A percentile compares a stretch with the other conserved stretches of the same genome.
phyloP scores from a whole-genome alignment of 2,113 vertebrate genomes.

The Aleadryas rufinucha region DNA sequence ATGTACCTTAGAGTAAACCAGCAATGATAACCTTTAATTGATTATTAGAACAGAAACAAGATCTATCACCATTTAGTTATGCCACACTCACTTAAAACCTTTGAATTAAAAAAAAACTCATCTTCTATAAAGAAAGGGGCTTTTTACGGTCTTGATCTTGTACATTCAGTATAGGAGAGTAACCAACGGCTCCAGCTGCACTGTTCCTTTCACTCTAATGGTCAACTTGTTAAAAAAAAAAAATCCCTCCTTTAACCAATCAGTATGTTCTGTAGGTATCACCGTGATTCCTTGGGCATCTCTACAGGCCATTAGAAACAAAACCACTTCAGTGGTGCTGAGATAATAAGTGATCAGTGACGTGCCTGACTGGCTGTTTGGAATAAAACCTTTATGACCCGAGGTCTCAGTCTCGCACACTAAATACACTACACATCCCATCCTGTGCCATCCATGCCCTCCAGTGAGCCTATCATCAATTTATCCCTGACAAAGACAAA shows the following conservation, averaged over 20 bases:
- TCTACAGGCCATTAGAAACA: not conserved
- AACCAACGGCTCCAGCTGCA: not conserved
- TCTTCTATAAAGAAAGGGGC: not conserved
- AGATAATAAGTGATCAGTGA: not conserved
- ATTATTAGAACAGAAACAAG: not conserved
- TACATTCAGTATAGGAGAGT: not conserved
- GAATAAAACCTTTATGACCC: not conserved
- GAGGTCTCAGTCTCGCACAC: fast-evolving
- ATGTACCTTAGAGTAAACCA: not conserved
- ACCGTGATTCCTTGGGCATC: not conserved
- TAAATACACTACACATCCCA: not conserved
- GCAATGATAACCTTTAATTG: not conserved
- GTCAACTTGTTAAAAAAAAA: not conserved
- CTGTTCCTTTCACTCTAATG: not conserved
- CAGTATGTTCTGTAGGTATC: not conserved
- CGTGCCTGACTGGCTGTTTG: not conserved
- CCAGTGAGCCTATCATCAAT: not conserved
- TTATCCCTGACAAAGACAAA: not conserved
- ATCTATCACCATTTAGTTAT: not conserved
- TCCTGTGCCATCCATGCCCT: not conserved
- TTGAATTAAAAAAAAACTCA: not conserved
- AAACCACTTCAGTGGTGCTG: not conserved
- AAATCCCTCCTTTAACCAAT: not conserved
- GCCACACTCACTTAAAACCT: not conserved
- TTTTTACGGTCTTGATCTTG: not conserved